Evolutionary conservation across 1,140 invertebrate species (phyloP), one percentile per base, ranked within the genome.

Genomic region (Euura lappo): DNA sequence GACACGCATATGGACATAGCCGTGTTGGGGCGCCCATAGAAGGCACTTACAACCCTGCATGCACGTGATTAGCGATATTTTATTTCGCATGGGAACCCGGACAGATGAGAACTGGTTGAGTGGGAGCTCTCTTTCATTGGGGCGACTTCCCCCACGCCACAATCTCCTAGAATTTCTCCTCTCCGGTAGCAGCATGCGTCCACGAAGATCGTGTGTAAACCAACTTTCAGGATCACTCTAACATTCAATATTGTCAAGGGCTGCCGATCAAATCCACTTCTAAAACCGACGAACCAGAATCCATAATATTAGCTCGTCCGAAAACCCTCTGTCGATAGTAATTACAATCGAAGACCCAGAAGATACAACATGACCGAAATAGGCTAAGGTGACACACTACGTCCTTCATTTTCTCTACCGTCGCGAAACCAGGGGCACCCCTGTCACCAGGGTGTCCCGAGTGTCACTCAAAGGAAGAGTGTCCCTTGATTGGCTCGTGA

Each of bases 61-160:
- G 81, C 83, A 81, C 84, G 85, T 87, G 86, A 88, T 88, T 88
- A 88, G 87, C 84, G 83, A 88, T 88, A 88, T 88, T 88, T 88
- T 88, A 88, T 88, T 88, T 88, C 86, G 81, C 86, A 88, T 88
- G 87, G 87, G 87, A 88, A 88, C 87, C 80, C 83, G 81, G 84
- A 86, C 86, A 86, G 87, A 88, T 86, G 85, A 87, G 84, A 87
- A 87, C 81, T 86, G 83, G 85, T 84, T 86, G 85, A 87, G 85
- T 87, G 85, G 87, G 80, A 86, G 87, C 82, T 84, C 83, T 85
- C 79, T 87, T 87, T 86, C 85, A 85, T 86, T 85, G 85, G 79
- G 80, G 78, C 47, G 42, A 45, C 71, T 65, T 46, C 45, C 51
- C 65, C 42, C 64, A 42, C 46, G 44, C 45, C 28, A 45, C 72